phyloP scores from a whole-genome alignment of 2,888 invertebrate species.

The Folsomia candida region DNA sequence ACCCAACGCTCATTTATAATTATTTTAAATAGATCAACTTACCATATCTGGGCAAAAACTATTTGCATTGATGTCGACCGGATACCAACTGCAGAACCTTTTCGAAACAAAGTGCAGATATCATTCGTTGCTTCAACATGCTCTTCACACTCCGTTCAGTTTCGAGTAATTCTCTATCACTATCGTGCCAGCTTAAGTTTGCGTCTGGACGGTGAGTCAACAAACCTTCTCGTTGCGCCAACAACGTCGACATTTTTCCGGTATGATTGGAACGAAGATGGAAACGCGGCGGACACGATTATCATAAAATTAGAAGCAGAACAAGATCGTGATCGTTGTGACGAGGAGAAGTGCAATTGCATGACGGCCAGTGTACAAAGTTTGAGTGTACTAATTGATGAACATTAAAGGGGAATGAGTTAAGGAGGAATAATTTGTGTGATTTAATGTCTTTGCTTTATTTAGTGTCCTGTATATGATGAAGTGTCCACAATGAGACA shows the following conservation, averaged over 20 bases:
- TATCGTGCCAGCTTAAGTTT: not conserved
- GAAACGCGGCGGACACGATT: slow-evolving; percentile 57
- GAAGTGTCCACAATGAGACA: slow-evolving; percentile 71
- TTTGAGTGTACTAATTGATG: too few species aligned
- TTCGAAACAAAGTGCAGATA: too few species aligned
- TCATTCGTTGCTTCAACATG: slow-evolving; percentile 14
- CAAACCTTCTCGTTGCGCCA: slow-evolving; percentile 55
- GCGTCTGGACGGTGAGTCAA: not conserved
- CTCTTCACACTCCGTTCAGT: not conserved
- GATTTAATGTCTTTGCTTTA: slow-evolving; percentile 43
- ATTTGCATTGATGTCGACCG: not conserved
- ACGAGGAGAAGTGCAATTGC: too few species aligned
- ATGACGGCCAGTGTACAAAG: slow-evolving; percentile 74
- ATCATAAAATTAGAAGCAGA: slow-evolving; percentile 65
- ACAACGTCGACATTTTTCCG: slow-evolving; percentile 63
- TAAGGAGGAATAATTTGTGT: slow-evolving; percentile 4
- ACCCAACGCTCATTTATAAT: too few species aligned
- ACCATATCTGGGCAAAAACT: too few species aligned
- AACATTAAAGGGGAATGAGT: too few species aligned
- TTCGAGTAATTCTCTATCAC: not conserved
- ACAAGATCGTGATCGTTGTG: too few species aligned
- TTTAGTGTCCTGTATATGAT: slow-evolving; percentile 80
- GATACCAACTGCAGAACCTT: too few species aligned
- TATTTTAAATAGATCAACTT: too few species aligned
- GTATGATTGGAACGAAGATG: slow-evolving; percentile 60